These are phyloP conservation scores for Trichacis sp. DNA, from an alignment of 2,888 invertebrate species.

Conservation along the genomic window DNA sequence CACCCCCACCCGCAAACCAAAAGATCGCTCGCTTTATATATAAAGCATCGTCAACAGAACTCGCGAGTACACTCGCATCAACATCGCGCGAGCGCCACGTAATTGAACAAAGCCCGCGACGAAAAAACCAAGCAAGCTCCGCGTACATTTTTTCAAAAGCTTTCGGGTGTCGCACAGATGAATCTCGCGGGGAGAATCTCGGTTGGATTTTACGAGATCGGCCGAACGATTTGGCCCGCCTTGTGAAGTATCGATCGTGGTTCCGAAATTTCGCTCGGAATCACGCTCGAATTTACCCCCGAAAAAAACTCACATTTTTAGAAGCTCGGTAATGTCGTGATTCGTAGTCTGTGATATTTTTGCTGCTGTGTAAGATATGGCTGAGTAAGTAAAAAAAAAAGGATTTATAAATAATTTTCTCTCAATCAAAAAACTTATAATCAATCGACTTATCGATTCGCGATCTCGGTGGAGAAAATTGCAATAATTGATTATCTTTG, in stretches of 20 bases:
- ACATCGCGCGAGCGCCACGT: conserved; percentile 20
- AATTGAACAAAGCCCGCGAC: conserved; percentile 10
- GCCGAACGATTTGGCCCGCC: conserved; percentile 46
- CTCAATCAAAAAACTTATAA: no score
- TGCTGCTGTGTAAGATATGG: conserved; percentile 14
- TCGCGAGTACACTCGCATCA: conserved; percentile 48
- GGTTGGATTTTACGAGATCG: conserved; percentile 51
- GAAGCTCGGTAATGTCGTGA: conserved; percentile 8
- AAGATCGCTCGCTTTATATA: conserved; percentile 54
- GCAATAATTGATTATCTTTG: no score
- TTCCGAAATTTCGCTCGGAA: not conserved
- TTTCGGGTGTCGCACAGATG: conserved; percentile 40
- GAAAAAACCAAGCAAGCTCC: no score
- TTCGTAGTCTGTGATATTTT: conserved; percentile 20
- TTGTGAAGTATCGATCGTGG: conserved; percentile 23
- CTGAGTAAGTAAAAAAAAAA: conserved; percentile 14
- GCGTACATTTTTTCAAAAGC: no score
- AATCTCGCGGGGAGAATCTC: conserved; percentile 50
- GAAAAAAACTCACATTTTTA: not conserved
- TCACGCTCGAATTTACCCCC: not conserved
- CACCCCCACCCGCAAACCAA: conserved; percentile 44
- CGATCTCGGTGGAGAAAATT: no score
- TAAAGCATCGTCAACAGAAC: conserved; percentile 52
- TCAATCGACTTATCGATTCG: no score
- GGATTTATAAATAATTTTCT: no score